These are phyloP conservation scores for Axinella damicornis DNA, from an alignment of 37 sponge, comb jelly and placozoan species.

Conservation along the genomic window DNA sequence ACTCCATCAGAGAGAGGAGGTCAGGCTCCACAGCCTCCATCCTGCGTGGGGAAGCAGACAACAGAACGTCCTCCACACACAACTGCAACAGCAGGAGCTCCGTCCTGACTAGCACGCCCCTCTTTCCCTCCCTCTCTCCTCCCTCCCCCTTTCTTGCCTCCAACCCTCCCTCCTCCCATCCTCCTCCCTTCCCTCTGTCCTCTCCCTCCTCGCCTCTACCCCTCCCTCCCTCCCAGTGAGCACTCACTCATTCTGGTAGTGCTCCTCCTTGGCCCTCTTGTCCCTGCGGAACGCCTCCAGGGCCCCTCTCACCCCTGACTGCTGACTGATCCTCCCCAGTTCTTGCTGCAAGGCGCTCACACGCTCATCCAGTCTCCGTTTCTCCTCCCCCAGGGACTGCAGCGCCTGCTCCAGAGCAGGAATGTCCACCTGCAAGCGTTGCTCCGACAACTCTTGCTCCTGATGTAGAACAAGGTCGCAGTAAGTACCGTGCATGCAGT, in stretches of 20 bases:
- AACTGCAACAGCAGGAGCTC: too few species aligned
- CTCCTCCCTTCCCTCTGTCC: too few species aligned
- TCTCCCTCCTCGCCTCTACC: too few species aligned
- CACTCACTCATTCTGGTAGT: slow-evolving; percentile 63
- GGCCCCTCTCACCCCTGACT: slow-evolving; percentile 74
- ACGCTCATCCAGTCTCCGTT: slow-evolving; percentile 38
- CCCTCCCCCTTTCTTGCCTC: too few species aligned
- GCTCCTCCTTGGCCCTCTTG: slow-evolving; percentile 61
- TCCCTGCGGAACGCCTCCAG: slow-evolving; percentile 73
- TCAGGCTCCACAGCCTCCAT: slow-evolving; percentile 41
- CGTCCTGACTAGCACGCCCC: too few species aligned
- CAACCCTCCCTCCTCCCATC: too few species aligned
- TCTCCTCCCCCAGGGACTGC: slow-evolving; percentile 25
- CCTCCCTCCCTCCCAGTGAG: too few species aligned
- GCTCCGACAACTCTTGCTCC: slow-evolving; percentile 67
- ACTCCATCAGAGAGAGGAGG: slow-evolving; percentile 44
- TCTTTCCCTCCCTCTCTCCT: too few species aligned
- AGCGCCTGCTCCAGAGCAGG: slow-evolving; percentile 48
- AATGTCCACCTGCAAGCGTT: slow-evolving; percentile 40
- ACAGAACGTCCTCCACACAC: too few species aligned
- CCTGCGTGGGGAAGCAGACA: neutral
- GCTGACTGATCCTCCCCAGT: slow-evolving; percentile 63
- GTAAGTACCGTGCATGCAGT: too few species aligned
- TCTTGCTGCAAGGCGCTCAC: slow-evolving; percentile 64
- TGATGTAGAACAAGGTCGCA: neutral